Evolutionary conservation across 2,797 vertebrate species (phyloP), one percentile per base, ranked within the genome.

Genomic region (Microctenopoma lineatum): DNA sequence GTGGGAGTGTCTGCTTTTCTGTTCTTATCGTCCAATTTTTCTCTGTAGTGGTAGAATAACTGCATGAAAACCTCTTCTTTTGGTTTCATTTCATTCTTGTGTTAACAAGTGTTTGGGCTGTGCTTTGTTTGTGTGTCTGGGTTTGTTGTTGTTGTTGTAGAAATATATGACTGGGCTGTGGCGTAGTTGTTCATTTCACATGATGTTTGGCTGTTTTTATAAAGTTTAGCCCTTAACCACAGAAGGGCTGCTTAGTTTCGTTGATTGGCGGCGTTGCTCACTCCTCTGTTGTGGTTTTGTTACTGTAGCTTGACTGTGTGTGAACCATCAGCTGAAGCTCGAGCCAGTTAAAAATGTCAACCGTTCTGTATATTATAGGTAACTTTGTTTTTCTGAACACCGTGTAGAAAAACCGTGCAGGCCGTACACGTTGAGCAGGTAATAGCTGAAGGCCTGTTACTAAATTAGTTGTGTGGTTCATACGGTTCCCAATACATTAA

Each of bases 141-240:
- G 18, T 26, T 44, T 66, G 67, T 78, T 58, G 57, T 78, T 58
- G 57, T 66, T 42, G 47, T 48, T 52, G 13, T 63, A 3, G 44
- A 55, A 62, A 39, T 54, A 47, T 29, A 26, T 39, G 56, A 12
- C 7, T 21, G 3, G 18, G 62, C 44, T 75, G 65, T 25, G 47
- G 52, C 13, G 25, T 10, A 18, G 29, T 60, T 48, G 36, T 54
- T 73, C 26, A 13, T 52, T 59, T 79, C 58, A 64, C 59, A 51
- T 46, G 26, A 53, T 65, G 45, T 64, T 70, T 61, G 15, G 52
- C 60, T 68, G 64, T 56, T 41, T 66, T 41, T 71, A 62, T 59
- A 70, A 72, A 72, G 50, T 67, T 77, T 73, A 64, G 59, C 63
- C 54, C 59, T 60, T 67, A 71, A 75, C 79, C 73, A 67, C 74